Conservation (phyloP, 1,140 invertebrate genomes). For the Halesus radiatus region DNA sequence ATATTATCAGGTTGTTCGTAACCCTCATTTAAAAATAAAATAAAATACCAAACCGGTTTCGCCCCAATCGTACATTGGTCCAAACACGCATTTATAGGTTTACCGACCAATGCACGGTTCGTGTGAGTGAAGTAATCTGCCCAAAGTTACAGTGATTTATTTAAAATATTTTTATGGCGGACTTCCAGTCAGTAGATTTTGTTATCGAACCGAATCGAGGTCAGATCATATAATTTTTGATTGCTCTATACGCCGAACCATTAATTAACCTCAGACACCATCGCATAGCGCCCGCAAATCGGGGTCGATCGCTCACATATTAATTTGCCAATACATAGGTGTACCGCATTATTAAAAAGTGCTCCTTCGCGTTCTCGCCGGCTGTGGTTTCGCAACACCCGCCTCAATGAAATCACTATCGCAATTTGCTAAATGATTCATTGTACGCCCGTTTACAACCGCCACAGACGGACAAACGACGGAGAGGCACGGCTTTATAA, state of each 20-base stretch:
- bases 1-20: too few species aligned
- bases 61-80: too few species aligned
- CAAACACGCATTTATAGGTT: too few species aligned
- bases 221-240: too few species aligned
- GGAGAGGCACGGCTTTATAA: neutral
- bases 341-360: neutral
- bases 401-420: constrained; percentile 2
- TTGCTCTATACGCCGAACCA: neutral
- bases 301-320: neutral
- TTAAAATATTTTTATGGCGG: too few species aligned
- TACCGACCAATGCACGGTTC: too few species aligned
- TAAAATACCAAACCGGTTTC: too few species aligned
- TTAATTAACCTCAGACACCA: neutral
- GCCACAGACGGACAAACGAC: constrained; percentile 6
- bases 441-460: constrained; percentile 5
- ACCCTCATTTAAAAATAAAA: too few species aligned
- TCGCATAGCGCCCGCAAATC: neutral
- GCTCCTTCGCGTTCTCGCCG: neutral
- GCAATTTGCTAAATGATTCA: constrained; percentile 12
- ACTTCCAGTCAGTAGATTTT: too few species aligned
- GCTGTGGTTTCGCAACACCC: neutral
- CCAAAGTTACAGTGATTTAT: too few species aligned
- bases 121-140: too few species aligned
- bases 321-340: neutral
- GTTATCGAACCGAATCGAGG: too few species aligned